A percentile compares a stretch with the other conserved stretches of the same genome.
Evolutionary conservation across 2,888 invertebrate species (phyloP).

Genomic region (Augiades crinisus): DNA sequence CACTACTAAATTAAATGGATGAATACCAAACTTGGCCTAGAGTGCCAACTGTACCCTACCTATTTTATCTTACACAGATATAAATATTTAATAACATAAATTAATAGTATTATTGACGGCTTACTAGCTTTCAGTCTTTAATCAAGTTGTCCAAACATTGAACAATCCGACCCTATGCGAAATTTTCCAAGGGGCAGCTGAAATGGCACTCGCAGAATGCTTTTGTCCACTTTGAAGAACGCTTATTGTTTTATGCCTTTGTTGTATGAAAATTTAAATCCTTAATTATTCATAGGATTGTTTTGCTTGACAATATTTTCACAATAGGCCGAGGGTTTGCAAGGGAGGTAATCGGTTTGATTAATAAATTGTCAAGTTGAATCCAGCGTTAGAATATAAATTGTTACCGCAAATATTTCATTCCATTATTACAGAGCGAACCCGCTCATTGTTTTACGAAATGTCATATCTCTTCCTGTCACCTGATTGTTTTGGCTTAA

Average conservation of each 20-base stretch:
- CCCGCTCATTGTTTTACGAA: constrained; percentile 78
- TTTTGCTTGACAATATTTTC: constrained; percentile 78
- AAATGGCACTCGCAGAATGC: constrained; percentile 71
- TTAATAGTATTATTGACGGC: too few species aligned
- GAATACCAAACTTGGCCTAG: background rate
- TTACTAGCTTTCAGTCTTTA: too few species aligned
- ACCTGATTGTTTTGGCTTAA: constrained; percentile 69
- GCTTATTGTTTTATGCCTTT: constrained; percentile 79
- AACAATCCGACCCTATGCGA: constrained; percentile 53
- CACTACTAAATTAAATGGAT: too few species aligned
- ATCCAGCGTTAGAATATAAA: constrained; percentile 79
- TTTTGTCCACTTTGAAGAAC: constrained; percentile 75
- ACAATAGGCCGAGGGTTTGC: constrained; percentile 73
- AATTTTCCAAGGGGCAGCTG: constrained; percentile 57
- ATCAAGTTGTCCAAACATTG: constrained; percentile 37
- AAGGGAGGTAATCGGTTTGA: constrained; percentile 79
- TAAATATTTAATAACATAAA: too few species aligned
- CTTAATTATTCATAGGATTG: constrained; percentile 81
- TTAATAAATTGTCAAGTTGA: constrained; percentile 82
- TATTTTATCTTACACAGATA: too few species aligned
- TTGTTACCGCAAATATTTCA: constrained; percentile 80
- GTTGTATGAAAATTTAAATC: constrained; percentile 80
- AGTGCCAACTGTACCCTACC: background rate
- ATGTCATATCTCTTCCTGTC: constrained; percentile 77
- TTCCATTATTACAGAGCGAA: constrained; percentile 71